Evolutionary conservation across 1,140 invertebrate genomes (phyloP).

Genomic region (Drosophila burlai): DNA sequence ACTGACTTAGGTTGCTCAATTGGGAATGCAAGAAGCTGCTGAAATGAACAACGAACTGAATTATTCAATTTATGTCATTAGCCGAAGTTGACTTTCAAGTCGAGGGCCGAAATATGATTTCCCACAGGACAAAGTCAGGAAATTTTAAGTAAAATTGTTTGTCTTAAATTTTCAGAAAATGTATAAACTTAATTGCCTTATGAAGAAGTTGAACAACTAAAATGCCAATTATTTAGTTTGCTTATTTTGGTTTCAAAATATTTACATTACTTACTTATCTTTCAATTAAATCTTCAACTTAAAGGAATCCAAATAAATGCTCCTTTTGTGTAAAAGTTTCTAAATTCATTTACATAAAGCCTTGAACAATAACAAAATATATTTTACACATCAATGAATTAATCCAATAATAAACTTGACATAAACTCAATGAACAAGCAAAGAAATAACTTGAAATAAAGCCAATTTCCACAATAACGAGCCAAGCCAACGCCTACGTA

Average conservation of each 20-base stretch:
- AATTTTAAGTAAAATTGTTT: neutral
- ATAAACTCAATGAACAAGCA: slow-evolving; percentile 64
- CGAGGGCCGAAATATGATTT: slow-evolving; percentile 8
- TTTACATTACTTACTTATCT: neutral
- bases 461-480: slow-evolving; percentile 35
- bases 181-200: neutral
- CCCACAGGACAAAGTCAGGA: neutral
- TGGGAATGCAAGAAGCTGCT: neutral
- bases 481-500: slow-evolving; percentile 11
- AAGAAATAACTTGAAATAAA: slow-evolving; percentile 51
- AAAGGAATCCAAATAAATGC: neutral
- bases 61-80: slow-evolving; percentile 15
- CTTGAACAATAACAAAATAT: slow-evolving; percentile 20
- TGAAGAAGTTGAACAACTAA: neutral
- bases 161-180: neutral
- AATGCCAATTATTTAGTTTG: too few relatives aligned
- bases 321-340: neutral
- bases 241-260: neutral
- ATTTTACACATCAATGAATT: slow-evolving; percentile 26
- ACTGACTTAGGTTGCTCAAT: neutral
- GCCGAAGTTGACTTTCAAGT: neutral
- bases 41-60: slow-evolving; percentile 10
- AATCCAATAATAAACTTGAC: slow-evolving; percentile 57
- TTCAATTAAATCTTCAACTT: neutral
- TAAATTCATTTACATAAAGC: neutral